A percentile compares a stretch with the other conserved stretches of the same genome.
phyloP scores from a whole-genome alignment of 2,888 invertebrate genomes.

The Leucophenga montana region DNA sequence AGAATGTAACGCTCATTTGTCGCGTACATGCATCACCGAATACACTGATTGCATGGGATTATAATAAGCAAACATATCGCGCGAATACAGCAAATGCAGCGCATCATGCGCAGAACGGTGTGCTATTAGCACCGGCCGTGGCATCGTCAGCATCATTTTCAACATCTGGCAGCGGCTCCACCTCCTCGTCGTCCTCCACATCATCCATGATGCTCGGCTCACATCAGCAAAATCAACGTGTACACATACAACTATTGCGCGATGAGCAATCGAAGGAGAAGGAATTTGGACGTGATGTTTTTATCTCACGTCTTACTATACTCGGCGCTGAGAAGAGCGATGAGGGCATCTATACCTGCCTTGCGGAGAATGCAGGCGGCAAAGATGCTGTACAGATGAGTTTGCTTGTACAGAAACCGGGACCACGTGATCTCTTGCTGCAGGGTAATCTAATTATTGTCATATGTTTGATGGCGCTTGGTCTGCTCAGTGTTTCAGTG shows the following conservation, averaged over 20 bases:
- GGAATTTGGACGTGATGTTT: constrained; percentile 63
- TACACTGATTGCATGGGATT: constrained; percentile 83
- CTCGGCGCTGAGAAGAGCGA: constrained; percentile 78
- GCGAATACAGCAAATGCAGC: constrained; percentile 34
- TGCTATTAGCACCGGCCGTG: background rate
- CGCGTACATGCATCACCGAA: constrained; percentile 83
- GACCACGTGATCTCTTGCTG: constrained; percentile 56
- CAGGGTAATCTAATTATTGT: constrained; percentile 66
- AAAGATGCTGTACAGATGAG: constrained; percentile 81
- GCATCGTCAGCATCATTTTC: background rate
- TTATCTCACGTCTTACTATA: constrained; percentile 76
- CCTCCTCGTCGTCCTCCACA: background rate
- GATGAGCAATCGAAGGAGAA: constrained; percentile 68
- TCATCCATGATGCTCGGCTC: constrained; percentile 9
- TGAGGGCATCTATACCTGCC: constrained; percentile 83
- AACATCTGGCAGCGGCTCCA: background rate
- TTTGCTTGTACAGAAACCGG: constrained; percentile 62
- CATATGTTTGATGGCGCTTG: constrained; percentile 66
- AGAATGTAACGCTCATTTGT: constrained; percentile 83
- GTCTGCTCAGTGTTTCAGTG: constrained; percentile 65
- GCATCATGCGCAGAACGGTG: background rate
- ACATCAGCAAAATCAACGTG: constrained; percentile 48
- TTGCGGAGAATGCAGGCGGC: constrained; percentile 87
- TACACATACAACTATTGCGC: constrained; percentile 64
- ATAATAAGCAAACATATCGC: constrained; percentile 75